Conservation (phyloP, 2,888 invertebrate genomes). For the Lypha dubia region DNA sequence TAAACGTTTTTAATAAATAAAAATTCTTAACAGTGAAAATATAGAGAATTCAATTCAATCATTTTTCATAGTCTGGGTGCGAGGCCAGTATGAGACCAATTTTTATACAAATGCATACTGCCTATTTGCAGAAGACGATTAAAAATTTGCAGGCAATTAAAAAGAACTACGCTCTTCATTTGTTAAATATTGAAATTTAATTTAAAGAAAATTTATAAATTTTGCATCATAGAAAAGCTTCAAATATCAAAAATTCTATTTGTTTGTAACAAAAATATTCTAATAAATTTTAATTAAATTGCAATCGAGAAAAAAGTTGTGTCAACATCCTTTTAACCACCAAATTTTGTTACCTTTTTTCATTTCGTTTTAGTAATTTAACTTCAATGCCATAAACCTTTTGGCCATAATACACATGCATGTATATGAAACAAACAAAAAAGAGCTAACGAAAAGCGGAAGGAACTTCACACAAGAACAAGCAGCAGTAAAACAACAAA, state of each 20-base stretch:
- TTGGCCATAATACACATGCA: too few species aligned
- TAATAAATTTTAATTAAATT: constrained; percentile 40
- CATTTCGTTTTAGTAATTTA: constrained; percentile 65
- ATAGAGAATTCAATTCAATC: too few species aligned
- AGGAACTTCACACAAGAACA: constrained; percentile 43
- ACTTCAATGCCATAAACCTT: constrained; percentile 71
- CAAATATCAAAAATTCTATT: not conserved
- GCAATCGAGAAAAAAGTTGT: not conserved
- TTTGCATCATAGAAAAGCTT: not conserved
- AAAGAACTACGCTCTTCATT: too few species aligned
- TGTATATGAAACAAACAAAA: constrained; percentile 24
- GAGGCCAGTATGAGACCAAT: too few species aligned
- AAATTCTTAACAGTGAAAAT: too few species aligned
- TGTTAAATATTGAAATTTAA: too few species aligned
- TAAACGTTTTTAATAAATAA: too few species aligned
- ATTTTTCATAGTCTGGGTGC: too few species aligned
- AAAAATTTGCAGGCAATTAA: too few species aligned
- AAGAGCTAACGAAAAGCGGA: constrained; percentile 42
- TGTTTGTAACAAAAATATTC: constrained; percentile 4
- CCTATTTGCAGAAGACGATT: too few species aligned
- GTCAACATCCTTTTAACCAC: constrained; percentile 41
- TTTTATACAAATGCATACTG: too few species aligned
- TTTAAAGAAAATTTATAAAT: too few species aligned
- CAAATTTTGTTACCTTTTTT: constrained; percentile 24
- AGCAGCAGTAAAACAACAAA: constrained; percentile 35